phyloP scores from a whole-genome alignment of 2,888 invertebrate genomes.

The Lordiphosa andalusiaca region DNA sequence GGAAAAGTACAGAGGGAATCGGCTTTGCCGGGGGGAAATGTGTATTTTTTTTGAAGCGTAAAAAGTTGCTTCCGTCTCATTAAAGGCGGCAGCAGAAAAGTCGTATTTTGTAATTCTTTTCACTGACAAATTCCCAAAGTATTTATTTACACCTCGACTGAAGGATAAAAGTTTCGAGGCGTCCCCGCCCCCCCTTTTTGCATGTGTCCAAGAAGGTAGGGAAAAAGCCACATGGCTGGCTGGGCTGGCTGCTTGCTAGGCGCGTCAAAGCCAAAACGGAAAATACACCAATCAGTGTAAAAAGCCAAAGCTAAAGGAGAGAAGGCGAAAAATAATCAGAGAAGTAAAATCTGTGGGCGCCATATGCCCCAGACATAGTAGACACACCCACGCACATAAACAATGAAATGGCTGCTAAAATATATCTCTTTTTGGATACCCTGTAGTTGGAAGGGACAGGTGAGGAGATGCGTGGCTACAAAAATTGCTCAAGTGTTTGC shows the following conservation, averaged over 20 bases:
- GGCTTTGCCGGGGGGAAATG: conserved; percentile 10
- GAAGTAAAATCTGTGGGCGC: conserved; percentile 65
- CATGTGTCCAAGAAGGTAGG: conserved; percentile 64
- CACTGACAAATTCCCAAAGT: conserved; percentile 63
- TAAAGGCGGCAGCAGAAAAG: conserved; percentile 49
- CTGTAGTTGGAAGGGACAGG: conserved; percentile 14
- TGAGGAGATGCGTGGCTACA: neutral
- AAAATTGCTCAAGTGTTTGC: too few relatives aligned
- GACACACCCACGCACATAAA: conserved; percentile 45
- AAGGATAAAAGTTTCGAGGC: conserved; percentile 23
- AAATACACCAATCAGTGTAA: conserved; percentile 74
- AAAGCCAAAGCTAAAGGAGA: conserved; percentile 32
- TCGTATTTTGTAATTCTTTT: conserved; percentile 29
- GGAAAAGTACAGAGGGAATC: conserved; percentile 18
- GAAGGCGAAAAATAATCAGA: conserved; percentile 67
- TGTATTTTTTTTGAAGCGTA: conserved; percentile 26
- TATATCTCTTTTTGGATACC: conserved; percentile 33
- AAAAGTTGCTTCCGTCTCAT: conserved; percentile 72
- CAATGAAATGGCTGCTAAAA: conserved; percentile 60
- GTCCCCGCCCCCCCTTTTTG: conserved; percentile 41
- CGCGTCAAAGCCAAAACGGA: conserved; percentile 66
- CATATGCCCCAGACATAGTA: conserved; percentile 38
- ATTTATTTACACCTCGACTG: conserved; percentile 72
- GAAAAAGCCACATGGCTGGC: conserved; percentile 64
- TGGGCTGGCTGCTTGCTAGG: conserved; percentile 52